Evolutionary conservation across 1,140 invertebrate species (phyloP), one percentile per base, ranked within the genome.

Genomic region (Hesperophylax magnus): DNA sequence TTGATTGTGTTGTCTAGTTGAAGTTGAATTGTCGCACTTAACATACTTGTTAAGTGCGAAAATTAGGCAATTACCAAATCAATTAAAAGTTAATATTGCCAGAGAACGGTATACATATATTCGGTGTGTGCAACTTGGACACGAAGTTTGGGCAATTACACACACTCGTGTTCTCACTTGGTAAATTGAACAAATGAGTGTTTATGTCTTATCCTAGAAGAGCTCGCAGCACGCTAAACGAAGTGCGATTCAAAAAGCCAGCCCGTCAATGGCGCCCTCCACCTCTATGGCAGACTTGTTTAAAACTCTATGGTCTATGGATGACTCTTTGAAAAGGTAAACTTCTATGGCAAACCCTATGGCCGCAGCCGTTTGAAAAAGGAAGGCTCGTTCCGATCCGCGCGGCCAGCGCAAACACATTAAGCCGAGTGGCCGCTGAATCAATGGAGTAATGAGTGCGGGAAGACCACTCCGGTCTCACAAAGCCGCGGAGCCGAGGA

Each of bases 401-500:
- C 31, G 58, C 58, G 76, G 54, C 61, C 76, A 65, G 39, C 34
- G 61, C 76, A 63, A 77, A 77, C 76, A 77, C 61, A 63, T 53
- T 47, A 65, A 20, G 31, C 65, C 65, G 61, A 77, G 76, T 77
- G 76, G 61, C 34, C 61, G 61, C 31, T 65, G 76, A 67, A 77
- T 65, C 76, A 65, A 77, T 65, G 74, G 60, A 17, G 61, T 77
- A 77, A 77, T 77, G 76, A 77, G 47, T 52, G 60, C 76, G 76
- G 52, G 60, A 74, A 74, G 76, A 58, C 75, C 80, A 81, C 80
- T 81, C 76, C 79, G 18, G 54, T 8, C 24, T 27, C 76, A 72
- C 69, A 82, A 78, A 82, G 80, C 71, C 27, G 27, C 27, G 27
- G 78, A n/a, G 52, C 67, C 20, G 81, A 82, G 81, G 77, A 75